These are phyloP conservation scores for Anarsia innoxiella DNA, from an alignment of 2,888 invertebrate species.

Conservation along the genomic window DNA sequence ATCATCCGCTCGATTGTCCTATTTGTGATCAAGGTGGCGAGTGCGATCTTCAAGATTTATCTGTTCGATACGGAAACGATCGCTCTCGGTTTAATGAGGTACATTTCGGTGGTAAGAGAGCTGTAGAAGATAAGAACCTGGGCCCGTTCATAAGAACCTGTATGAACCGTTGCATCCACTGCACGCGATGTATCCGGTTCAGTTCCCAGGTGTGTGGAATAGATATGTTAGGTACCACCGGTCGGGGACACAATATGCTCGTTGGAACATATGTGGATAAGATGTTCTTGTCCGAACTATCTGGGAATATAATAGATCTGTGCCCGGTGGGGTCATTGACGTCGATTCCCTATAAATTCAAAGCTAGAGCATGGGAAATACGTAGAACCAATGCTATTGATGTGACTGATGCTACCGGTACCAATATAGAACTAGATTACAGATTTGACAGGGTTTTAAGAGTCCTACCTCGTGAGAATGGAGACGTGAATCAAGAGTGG, in stretches of 20 bases:
- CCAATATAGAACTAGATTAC: constrained; percentile 51
- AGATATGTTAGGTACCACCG: constrained; percentile 94
- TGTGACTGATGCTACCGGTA: constrained; percentile 62
- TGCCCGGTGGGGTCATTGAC: constrained; percentile 99
- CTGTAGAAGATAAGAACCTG: constrained; percentile 97
- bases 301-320: constrained; percentile 98
- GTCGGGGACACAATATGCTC: constrained; percentile 96
- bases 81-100: constrained; percentile 94
- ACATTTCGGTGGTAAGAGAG: constrained; percentile 90
- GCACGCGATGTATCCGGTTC: constrained; percentile 97
- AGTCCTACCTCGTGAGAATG: constrained; percentile 55
- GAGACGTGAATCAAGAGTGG: constrained; percentile 95
- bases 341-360: constrained; percentile 96
- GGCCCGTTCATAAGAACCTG: constrained; percentile 97
- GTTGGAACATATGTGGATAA: constrained; percentile 99
- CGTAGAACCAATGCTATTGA: constrained; percentile 79
- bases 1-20: constrained; percentile 99
- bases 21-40: constrained; percentile 99
- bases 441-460: constrained; percentile 51
- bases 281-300: constrained; percentile 95
- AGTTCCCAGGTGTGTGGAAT: constrained; percentile 98
- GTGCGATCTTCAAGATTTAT: constrained; percentile 96
- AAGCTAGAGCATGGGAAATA: constrained; percentile 97
- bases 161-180: constrained; percentile 99
- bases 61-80: constrained; percentile 97